Evolutionary conservation across 2,797 vertebrate species (phyloP), one percentile per base, ranked within the genome.

Genomic region (Columba guinea): DNA sequence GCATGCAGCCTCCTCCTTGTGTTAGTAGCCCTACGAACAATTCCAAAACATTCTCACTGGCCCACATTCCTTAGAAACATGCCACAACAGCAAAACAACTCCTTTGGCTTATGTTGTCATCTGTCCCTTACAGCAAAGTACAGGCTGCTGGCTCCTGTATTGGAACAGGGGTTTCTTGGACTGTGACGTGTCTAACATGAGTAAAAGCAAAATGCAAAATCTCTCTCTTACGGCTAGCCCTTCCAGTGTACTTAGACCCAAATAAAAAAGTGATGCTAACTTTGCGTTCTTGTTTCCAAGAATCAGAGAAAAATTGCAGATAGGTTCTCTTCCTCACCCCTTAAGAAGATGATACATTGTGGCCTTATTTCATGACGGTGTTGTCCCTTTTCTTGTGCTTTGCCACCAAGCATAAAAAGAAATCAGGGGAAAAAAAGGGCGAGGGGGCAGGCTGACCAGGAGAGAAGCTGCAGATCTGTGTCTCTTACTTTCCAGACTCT

Each of bases 361-460:
- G 0, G 21, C 49, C 52, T 52, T 68, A 11, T 44, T 84, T 21
- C 11, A 13, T 62, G 59, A 55, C 3, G 7, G 3, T 30, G 7
- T 0, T 53, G 22, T 34, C 8, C 13, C 60, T 63, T 83, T 34
- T 6, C 27, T 69, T 56, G 28, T 0, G 5, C 15, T 83, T 91
- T 85, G 67, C 16, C 9, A 48, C 24, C 20, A 39, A 39, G 7
- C 9, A 27, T 41, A 49, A 44, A 65, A 85, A 63, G 2, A 76
- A 62, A 87, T 8, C 4, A n/a, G 12, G 11, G 7, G 0, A 6
- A 15, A 67, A 63, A 60, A 34, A 21, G 3, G 3, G 11, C 1
- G 2, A 27, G 5, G 10, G 4, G 1, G 3, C 2, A 1, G 14
- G 28, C 4, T 85, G 32, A 27, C n/a, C 20, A 74, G 27, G 16